phyloP scores from a whole-genome alignment of 1,140 invertebrate species.

The Metopolophium dirhodum region DNA sequence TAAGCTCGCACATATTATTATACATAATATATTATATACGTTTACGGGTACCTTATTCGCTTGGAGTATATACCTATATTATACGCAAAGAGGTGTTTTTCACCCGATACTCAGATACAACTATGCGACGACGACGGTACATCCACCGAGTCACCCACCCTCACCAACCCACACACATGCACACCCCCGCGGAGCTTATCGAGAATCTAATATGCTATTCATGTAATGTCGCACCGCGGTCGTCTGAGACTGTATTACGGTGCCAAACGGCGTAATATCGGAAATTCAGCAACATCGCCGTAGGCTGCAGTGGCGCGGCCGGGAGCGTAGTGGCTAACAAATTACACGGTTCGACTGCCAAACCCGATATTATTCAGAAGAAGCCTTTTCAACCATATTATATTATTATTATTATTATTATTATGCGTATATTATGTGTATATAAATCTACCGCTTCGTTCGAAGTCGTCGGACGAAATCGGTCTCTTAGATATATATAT shows the following conservation, averaged over 20 bases:
- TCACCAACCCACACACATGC: too few species aligned
- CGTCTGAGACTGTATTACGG: conserved; percentile 19
- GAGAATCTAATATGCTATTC: conserved; percentile 50
- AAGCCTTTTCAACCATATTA: conserved; percentile 1
- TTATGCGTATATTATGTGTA: background rate
- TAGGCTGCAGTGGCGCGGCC: too few species aligned
- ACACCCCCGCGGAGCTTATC: background rate
- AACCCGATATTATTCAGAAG: conserved; percentile 40
- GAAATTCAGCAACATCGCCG: conserved; percentile 47
- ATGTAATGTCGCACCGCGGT: conserved; percentile 38
- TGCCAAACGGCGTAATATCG: conserved; percentile 42
- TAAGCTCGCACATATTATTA: background rate
- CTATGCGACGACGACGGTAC: background rate
- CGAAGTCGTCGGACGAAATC: background rate
- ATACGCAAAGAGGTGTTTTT: conserved; percentile 23
- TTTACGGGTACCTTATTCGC: background rate
- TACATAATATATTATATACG: background rate
- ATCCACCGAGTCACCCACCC: background rate
- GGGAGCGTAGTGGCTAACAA: conserved; percentile 8
- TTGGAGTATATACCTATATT: background rate
- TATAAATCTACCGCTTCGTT: background rate
- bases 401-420: conserved; percentile 18
- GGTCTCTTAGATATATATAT: background rate
- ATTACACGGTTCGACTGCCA: conserved; percentile 52
- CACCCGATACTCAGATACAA: background rate